Evolutionary conservation across 1,140 invertebrate species (phyloP).

Genomic region (Orius laevigatus): DNA sequence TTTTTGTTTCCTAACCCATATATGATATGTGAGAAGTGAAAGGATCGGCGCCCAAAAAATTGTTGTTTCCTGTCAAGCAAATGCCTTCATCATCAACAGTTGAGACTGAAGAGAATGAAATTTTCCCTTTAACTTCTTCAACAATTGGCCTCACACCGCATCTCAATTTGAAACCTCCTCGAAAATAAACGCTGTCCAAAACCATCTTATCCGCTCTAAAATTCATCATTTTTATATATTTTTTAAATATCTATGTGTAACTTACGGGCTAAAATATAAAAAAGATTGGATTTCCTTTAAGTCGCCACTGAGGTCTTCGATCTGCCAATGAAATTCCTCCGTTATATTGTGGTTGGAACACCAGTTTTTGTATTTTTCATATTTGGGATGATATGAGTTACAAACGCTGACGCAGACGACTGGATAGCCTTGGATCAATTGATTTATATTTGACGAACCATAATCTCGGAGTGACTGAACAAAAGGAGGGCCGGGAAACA

Average conservation of each 20-base stretch:
- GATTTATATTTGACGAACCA: not conserved
- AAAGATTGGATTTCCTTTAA: constrained; percentile 1
- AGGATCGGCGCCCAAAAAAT: constrained; percentile 12
- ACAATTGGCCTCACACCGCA: constrained; percentile 2
- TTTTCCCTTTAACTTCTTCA: constrained; percentile 1
- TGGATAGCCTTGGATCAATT: constrained; percentile 6
- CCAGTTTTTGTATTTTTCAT: constrained; percentile 2
- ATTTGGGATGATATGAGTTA: not conserved
- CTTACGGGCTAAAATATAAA: constrained; percentile 11
- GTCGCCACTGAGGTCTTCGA: constrained; percentile 11
- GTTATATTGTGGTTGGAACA: constrained; percentile 5
- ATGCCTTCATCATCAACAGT: not conserved
- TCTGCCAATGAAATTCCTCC: constrained; percentile 4
- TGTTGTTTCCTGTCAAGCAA: constrained; percentile 2
- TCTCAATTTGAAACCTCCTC: constrained; percentile 5
- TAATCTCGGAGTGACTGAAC: not conserved
- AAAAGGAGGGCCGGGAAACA: constrained; percentile 8
- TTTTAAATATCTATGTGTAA: no score
- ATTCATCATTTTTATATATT: no score
- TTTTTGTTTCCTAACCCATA: not conserved
- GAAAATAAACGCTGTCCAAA: constrained; percentile 12
- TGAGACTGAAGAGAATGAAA: not conserved
- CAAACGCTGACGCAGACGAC: constrained; percentile 10
- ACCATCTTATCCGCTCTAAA: not conserved
- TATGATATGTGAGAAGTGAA: constrained; percentile 8